These are phyloP conservation scores for Megalurothrips usitatus DNA, from an alignment of 2,888 invertebrate genomes.

Conservation along the genomic window DNA sequence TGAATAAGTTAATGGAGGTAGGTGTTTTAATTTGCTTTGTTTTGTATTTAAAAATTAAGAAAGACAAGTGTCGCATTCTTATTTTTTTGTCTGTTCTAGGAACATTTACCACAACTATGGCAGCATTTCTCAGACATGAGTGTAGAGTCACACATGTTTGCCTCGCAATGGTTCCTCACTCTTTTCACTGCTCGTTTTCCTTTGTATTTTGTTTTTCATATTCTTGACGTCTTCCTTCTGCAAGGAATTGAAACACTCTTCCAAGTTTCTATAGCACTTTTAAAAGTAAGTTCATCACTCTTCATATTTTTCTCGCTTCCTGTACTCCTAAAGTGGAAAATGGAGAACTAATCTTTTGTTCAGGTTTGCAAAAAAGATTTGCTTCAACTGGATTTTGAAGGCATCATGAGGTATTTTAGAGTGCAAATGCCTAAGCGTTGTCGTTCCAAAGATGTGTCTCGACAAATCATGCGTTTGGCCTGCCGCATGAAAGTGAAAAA, in stretches of 20 bases:
- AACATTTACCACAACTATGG: conserved; percentile 75
- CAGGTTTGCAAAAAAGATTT: conserved; percentile 82
- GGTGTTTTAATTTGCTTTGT: conserved; percentile 34
- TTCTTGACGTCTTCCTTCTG: conserved; percentile 91
- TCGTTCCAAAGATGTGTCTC: conserved; percentile 82
- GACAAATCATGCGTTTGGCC: conserved; percentile 83
- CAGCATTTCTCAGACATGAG: conserved; percentile 78
- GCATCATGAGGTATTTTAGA: conserved; percentile 95
- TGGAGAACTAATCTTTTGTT: background rate
- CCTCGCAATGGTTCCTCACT: conserved; percentile 99
- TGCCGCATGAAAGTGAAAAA: conserved; percentile 90
- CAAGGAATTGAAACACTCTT: conserved; percentile 94
- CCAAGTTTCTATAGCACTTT: conserved; percentile 89
- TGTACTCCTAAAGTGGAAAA: background rate
- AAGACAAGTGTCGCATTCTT: background rate
- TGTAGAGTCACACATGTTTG: conserved; percentile 98
- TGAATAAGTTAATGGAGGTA: conserved; percentile 88
- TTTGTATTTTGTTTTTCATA: conserved; percentile 92
- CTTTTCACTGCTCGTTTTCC: conserved; percentile 99
- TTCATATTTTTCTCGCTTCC: too few relatives aligned
- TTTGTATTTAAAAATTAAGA: background rate
- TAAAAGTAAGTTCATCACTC: conserved; percentile 60
- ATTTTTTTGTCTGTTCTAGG: conserved; percentile 50
- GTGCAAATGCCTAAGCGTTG: conserved; percentile 96
- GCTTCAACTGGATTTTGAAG: conserved; percentile 92